phyloP scores from a whole-genome alignment of 23 tunicate genomes.

The Trididemnum nubilum region DNA sequence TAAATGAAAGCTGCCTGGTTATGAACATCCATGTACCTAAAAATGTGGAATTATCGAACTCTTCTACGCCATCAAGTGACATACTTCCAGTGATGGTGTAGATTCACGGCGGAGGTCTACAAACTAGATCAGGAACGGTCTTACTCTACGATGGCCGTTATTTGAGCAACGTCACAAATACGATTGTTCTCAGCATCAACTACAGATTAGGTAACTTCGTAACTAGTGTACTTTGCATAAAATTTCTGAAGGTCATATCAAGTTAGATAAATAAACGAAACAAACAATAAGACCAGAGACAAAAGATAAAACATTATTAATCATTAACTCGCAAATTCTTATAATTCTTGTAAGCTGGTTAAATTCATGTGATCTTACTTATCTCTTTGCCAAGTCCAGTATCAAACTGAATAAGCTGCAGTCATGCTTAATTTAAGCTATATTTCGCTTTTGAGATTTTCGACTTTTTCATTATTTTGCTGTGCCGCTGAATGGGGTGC shows the following conservation, averaged over 20 bases:
- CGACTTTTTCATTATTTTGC: too few species aligned
- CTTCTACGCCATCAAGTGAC: constrained; percentile 48
- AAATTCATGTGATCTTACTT: too few species aligned
- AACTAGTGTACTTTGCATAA: too few species aligned
- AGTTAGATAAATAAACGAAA: neutral
- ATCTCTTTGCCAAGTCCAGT: too few species aligned
- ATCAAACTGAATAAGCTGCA: too few species aligned
- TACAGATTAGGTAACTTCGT: constrained; percentile 91
- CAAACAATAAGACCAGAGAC: too few species aligned
- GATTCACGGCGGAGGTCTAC: constrained; percentile 86
- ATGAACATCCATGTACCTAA: constrained; percentile 71
- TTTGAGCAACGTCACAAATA: constrained; percentile 51
- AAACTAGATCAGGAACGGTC: constrained; percentile 50
- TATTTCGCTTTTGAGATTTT: too few species aligned
- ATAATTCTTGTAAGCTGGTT: too few species aligned
- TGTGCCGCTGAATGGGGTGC: too few species aligned
- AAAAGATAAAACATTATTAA: too few species aligned
- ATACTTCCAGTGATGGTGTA: constrained; percentile 78
- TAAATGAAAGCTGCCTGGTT: constrained; percentile 70
- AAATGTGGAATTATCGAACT: constrained; percentile 42
- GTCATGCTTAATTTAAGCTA: too few species aligned
- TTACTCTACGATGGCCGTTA: constrained; percentile 71
- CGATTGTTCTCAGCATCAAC: constrained; percentile 72
- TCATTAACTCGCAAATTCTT: too few species aligned
- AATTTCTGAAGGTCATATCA: constrained; percentile 7